Evolutionary conservation across 2,113 vertebrate genomes (phyloP), one percentile per base, ranked within the genome.

Genomic region (Donacobius atricapilla): DNA sequence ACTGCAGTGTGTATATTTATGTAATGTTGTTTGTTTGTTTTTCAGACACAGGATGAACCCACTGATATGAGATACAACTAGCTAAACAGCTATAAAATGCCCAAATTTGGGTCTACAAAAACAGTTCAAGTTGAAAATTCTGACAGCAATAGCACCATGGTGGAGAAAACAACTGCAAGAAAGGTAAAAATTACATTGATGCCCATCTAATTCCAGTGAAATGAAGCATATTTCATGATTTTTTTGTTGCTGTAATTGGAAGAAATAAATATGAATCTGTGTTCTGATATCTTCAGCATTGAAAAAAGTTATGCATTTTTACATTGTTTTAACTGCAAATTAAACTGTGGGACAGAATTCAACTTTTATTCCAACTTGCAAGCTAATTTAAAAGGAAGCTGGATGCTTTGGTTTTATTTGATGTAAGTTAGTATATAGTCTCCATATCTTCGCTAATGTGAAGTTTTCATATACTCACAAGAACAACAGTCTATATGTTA

Each of bases 91-190:
- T 98, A 88, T 98, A 99, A 99, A 98, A 99, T 99, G 99, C 99
- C 99, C 98, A 99, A 99, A 98, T 99, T 99, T 98, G 99, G 99
- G 98, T 98, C 98, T 87, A 63, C 98, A 96, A 98, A 98, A 97
- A 72, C 98, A 97, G 95, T 97, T 97, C 98, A 98, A 95, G 97
- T 98, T 97, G 98, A 98, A 96, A 98, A 98, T 98, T 98, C 98
- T 94, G 99, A 99, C 98, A 98, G 98, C 96, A 99, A 99, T 98
- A 99, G 98, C 98, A 99, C 98, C 98, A 99, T 99, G 99, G 99
- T 99, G 98, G 99, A 99, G 95, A 99, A 99, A 97, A 97, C 98
- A 97, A 98, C 98, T 93, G 99, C 99, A 97, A 99, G 98, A 98
- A 99, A 99, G 99, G 99, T 99, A 98, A 89, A 57, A 75, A 39